Percentiles rank a stretch among this genome's conserved stretches.
Evolutionary conservation across 2,888 invertebrate genomes (phyloP).

Genomic region (Drosophila gaucha): DNA sequence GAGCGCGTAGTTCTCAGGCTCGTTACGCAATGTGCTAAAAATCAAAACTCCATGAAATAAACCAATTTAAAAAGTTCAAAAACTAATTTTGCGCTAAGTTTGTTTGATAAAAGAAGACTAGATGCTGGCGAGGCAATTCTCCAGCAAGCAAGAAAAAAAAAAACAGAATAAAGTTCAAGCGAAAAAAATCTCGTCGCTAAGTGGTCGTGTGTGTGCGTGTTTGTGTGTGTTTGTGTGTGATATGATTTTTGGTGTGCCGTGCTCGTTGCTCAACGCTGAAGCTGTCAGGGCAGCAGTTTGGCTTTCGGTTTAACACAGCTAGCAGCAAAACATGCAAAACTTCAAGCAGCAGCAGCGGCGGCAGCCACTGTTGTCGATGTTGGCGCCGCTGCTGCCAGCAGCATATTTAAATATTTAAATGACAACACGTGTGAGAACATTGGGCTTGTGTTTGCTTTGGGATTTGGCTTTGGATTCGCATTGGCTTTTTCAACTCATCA

Average conservation of each 20-base stretch:
- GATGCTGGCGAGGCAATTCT: constrained; percentile 43
- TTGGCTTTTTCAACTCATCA: constrained; percentile 40
- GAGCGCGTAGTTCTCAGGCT: constrained; percentile 65
- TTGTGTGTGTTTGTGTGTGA: constrained; percentile 33
- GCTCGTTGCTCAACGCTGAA: constrained; percentile 26
- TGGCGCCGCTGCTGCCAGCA: constrained; percentile 66
- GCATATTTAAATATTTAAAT: constrained; percentile 74
- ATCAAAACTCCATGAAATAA: constrained; percentile 82
- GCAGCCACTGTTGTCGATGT: constrained; percentile 54
- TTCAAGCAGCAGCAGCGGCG: constrained; percentile 46
- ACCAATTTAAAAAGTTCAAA: constrained; percentile 82
- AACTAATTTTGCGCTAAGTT: constrained; percentile 83
- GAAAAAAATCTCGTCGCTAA: constrained; percentile 32
- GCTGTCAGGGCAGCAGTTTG: constrained; percentile 69
- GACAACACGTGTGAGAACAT: constrained; percentile 76
- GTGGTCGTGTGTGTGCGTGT: constrained; percentile 24
- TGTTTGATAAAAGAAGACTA: constrained; percentile 77
- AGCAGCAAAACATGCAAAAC: constrained; percentile 72
- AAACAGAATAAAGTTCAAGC: constrained; percentile 7
- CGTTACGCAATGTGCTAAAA: constrained; percentile 75
- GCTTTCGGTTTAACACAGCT: constrained; percentile 61
- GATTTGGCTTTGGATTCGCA: constrained; percentile 20
- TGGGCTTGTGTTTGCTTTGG: constrained; percentile 38
- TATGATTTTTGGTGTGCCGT: constrained; percentile 42
- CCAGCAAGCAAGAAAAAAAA: constrained; percentile 23